A percentile compares a stretch with the other conserved stretches of the same genome.
phyloP scores from a whole-genome alignment of 2,888 invertebrate genomes.

The Pheosia gnoma region DNA sequence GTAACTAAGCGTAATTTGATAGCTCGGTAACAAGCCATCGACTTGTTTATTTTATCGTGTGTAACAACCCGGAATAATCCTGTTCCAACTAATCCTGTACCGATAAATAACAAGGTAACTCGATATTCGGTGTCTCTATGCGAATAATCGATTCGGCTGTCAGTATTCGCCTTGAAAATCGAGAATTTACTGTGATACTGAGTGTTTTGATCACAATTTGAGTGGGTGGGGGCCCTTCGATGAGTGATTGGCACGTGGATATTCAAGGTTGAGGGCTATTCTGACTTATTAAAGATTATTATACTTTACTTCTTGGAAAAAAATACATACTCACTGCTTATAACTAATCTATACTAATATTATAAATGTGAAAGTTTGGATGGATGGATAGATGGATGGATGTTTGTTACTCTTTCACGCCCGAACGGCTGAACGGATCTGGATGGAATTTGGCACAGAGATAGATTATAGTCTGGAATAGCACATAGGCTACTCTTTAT shows the following conservation, averaged over 20 bases:
- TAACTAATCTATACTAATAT: too few relatives aligned
- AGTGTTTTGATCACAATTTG: constrained; percentile 1
- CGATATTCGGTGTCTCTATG: constrained; percentile 19
- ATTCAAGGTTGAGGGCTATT: not conserved
- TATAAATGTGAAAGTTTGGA: too few relatives aligned
- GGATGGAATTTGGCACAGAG: too few relatives aligned
- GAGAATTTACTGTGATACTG: constrained; percentile 6
- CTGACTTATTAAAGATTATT: not conserved
- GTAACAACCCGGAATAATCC: constrained; percentile 34
- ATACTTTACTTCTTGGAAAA: not conserved
- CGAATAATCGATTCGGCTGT: constrained; percentile 13
- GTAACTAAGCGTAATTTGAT: constrained; percentile 46
- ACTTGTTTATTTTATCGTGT: constrained; percentile 36
- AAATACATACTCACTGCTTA: not conserved
- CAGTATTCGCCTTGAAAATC: constrained; percentile 3
- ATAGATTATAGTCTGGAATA: too few relatives aligned
- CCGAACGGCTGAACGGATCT: too few relatives aligned
- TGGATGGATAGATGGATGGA: too few relatives aligned
- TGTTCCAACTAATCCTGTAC: constrained; percentile 27
- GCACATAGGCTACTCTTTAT: too few relatives aligned
- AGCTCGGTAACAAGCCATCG: constrained; percentile 43
- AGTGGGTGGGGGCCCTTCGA: not conserved
- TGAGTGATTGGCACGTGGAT: not conserved
- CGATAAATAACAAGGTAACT: constrained; percentile 23
- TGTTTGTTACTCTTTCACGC: too few relatives aligned